Evolutionary conservation across 1,140 invertebrate genomes (phyloP), one percentile per base, ranked within the genome.

Genomic region (Drosophila bocqueti): DNA sequence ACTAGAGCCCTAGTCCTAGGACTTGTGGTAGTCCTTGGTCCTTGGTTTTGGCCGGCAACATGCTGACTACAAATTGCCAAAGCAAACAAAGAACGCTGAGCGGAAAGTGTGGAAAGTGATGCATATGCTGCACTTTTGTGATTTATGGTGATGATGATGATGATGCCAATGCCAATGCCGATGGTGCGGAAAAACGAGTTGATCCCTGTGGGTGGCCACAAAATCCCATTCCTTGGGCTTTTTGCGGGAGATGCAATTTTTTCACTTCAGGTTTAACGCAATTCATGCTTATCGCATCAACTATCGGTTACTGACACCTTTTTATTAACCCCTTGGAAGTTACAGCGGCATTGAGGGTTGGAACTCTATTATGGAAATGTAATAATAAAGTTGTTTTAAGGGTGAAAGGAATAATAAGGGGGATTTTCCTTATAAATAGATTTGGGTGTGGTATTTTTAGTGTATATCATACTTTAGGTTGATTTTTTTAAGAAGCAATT

Each of bases 111-210:
- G 81, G 67, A 84, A 69, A 76, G 81, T 89, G 84, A 69, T 89
- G 85, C 84, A 89, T 81, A 76, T 90, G 84, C 81, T 90, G 85
- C 85, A 90, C 73, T 81, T 77, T 69, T 71, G 54, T 90, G 84
- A 89, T 89, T 89, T 89, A 89, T 89, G 85, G 71, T 79, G 77
- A 89, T 87, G 78, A 80, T 77, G 77, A 83, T 60, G 73, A 79
- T 76, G 66, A 78, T 77, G 82, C 64, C 50, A 66, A 76, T 76
- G 55, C 52, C 43, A 66, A 76, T 76, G 55, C 52, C 43, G 46
- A 65, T 66, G 74, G 54, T 73, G 52, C 50, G 40, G 72, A 77
- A 59, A 77, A 60, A 49, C 42, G 47, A 55, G 42, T 31, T 1
- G 18, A 63, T 46, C 62, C 47, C 46, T 29, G 26, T 50, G 71